A percentile compares a stretch with the other conserved stretches of the same genome.
Evolutionary conservation across 1,140 invertebrate genomes (phyloP).

Genomic region (Drosophila nasuta): DNA sequence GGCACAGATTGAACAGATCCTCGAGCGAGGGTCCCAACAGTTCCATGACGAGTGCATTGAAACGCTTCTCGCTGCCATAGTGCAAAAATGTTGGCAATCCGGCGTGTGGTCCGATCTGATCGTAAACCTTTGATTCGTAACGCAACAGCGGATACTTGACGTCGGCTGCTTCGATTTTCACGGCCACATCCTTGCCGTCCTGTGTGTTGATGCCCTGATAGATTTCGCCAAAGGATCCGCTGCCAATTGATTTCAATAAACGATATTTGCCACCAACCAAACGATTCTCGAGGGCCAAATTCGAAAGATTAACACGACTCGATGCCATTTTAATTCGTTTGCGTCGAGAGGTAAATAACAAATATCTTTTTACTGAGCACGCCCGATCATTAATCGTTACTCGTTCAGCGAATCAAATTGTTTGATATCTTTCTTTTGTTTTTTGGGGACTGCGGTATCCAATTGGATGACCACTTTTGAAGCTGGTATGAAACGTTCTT

Average conservation of each 20-base stretch:
- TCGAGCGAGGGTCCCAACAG: constrained; percentile 98
- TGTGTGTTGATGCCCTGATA: constrained; percentile 98
- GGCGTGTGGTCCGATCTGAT: constrained; percentile 96
- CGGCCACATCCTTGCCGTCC: constrained; percentile 98
- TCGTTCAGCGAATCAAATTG: constrained; percentile 13
- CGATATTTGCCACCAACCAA: constrained; percentile 97
- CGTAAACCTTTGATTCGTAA: constrained; percentile 99
- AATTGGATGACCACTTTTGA: constrained; percentile 14
- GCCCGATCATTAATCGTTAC: constrained; percentile 24
- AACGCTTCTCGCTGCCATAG: constrained; percentile 98
- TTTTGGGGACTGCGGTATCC: constrained; percentile 11
- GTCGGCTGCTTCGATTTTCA: constrained; percentile 99
- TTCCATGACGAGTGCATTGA: constrained; percentile 99
- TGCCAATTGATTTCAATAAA: constrained; percentile 98
- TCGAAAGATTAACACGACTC: constrained; percentile 22
- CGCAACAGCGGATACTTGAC: constrained; percentile 99
- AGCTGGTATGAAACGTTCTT: constrained; percentile 22
- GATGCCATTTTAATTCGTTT: background rate
- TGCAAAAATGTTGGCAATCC: constrained; percentile 98
- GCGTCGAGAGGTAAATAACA: background rate
- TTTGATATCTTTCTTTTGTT: background rate
- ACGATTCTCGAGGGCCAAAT: constrained; percentile 56
- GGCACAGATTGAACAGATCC: constrained; percentile 99
- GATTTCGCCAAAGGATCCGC: constrained; percentile 99
- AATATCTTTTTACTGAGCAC: background rate